phyloP scores from a whole-genome alignment of 1,140 invertebrate genomes.

The Drosophila albomicans region DNA sequence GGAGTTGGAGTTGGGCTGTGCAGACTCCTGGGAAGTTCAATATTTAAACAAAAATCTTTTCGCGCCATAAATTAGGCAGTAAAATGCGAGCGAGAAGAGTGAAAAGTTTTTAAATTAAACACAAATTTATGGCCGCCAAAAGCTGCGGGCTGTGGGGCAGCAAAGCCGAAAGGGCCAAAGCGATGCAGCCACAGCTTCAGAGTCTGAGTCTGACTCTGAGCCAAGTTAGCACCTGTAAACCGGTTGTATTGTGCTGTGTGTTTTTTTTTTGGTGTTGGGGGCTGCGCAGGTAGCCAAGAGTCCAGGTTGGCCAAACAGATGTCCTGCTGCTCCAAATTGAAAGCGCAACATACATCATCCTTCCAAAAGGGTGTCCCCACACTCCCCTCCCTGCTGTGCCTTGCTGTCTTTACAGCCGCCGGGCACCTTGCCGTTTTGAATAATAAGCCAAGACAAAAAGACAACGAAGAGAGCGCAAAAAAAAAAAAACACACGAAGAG shows the following conservation, averaged over 20 bases:
- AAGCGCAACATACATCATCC: constrained; percentile 84
- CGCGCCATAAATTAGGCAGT: constrained; percentile 69
- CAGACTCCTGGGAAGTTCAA: constrained; percentile 46
- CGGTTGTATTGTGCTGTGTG: constrained; percentile 36
- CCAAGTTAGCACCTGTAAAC: constrained; percentile 81
- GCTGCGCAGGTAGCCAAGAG: constrained; percentile 32
- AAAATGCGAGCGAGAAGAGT: constrained; percentile 67
- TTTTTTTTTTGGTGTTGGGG: background rate
- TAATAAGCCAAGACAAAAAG: constrained; percentile 39
- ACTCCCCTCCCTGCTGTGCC: background rate
- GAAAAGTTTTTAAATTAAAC: constrained; percentile 83
- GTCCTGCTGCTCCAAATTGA: constrained; percentile 84
- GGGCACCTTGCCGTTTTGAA: constrained; percentile 62
- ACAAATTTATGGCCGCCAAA: constrained; percentile 79
- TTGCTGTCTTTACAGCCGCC: constrained; percentile 11
- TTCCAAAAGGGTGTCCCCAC: constrained; percentile 41
- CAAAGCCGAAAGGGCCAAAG: constrained; percentile 41
- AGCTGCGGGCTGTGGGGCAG: constrained; percentile 77
- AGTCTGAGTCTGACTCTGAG: constrained; percentile 14
- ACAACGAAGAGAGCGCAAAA: background rate
- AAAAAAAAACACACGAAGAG: constrained; percentile 20
- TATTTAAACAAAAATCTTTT: constrained; percentile 75
- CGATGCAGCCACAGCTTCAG: background rate
- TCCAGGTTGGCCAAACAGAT: constrained; percentile 65
- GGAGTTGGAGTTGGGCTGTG: background rate